Evolutionary conservation across 2,888 invertebrate species (phyloP).

Genomic region (Pseudococcus viburni): DNA sequence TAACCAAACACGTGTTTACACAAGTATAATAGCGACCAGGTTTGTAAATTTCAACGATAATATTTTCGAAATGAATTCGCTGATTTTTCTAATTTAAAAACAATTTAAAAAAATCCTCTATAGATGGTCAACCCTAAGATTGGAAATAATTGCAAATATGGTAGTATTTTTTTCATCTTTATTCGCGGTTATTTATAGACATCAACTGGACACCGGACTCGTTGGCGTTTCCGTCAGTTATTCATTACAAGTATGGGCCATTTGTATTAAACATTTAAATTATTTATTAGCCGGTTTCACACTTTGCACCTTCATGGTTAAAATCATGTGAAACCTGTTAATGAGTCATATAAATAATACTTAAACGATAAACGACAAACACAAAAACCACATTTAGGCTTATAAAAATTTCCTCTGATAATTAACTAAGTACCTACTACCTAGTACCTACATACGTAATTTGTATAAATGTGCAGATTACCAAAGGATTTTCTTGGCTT

Average conservation of each 20-base stretch:
- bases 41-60: slow-evolving; percentile 69
- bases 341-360: not conserved
- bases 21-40: slow-evolving; percentile 91
- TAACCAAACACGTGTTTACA: slow-evolving; percentile 77
- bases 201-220: slow-evolving; percentile 81
- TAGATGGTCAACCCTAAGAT: slow-evolving; percentile 93
- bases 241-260: slow-evolving; percentile 80
- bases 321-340: not conserved
- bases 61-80: not conserved
- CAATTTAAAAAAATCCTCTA: too few relatives aligned
- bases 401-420: not conserved
- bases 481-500: slow-evolving; percentile 95
- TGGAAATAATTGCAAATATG: slow-evolving; percentile 96
- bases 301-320: not conserved
- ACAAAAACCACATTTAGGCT: not conserved
- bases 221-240: slow-evolving; percentile 93
- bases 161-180: slow-evolving; percentile 95
- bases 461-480: slow-evolving; percentile 78
- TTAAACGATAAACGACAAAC: not conserved
- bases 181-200: slow-evolving; percentile 88
- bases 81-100: slow-evolving; percentile 30
- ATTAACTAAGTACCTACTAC: too few relatives aligned
- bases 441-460: too few relatives aligned
- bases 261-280: not conserved
- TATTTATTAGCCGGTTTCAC: not conserved